Base-by-base conservation (phyloP, 2,888 invertebrate genomes). In the Leptarthrus brevirostris region DNA sequence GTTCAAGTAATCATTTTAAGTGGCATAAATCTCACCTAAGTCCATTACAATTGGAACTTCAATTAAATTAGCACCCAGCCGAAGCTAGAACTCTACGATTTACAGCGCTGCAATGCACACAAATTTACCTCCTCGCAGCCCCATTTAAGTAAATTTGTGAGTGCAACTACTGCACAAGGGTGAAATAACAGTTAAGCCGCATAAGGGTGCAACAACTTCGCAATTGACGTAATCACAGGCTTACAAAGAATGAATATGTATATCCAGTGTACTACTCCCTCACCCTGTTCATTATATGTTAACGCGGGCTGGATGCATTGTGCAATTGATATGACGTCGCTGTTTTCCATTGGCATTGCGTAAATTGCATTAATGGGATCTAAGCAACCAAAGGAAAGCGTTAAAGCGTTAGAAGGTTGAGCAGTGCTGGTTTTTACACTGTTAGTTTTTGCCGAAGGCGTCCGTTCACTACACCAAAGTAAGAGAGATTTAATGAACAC, bases 41-140 rank as follows among this genome's bases (percentile, higher is more conserved):
- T 69, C 52, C 52, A 69, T 52, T 69, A 69, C 47, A 69, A 69
- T 69, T 52, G 36, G 30, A 16, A 69, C 52, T 49, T 69, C 69
- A 69, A 69, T 69, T 34, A 52, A 69, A 69, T 69, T 52, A 69
- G 69, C 69, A 34, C 69, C 69, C 52, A 52, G 34, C 69, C 69
- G 44, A 69, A 30, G 18, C 47, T 47, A n/a, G 24, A 24, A 52
- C 18, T 30, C 30, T 6, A 52, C 52, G 52, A 69, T 69, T 69
- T 69, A 69, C 69, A 34, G 14, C 34, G 52, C 34, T 52, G 69
- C 18, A 20, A 34, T 34, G 52, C 12, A 34, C 49, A 64, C 44
- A 64, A 64, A 64, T 64, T 34, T 16, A 44, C 52, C 52, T 18
- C 24, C 54, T 14, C 10, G 14, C 36, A 52, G 12, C 69, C 52